phyloP scores from a whole-genome alignment of 53 echinoderm and acorn worm species.

The Patiria pectinifera region DNA sequence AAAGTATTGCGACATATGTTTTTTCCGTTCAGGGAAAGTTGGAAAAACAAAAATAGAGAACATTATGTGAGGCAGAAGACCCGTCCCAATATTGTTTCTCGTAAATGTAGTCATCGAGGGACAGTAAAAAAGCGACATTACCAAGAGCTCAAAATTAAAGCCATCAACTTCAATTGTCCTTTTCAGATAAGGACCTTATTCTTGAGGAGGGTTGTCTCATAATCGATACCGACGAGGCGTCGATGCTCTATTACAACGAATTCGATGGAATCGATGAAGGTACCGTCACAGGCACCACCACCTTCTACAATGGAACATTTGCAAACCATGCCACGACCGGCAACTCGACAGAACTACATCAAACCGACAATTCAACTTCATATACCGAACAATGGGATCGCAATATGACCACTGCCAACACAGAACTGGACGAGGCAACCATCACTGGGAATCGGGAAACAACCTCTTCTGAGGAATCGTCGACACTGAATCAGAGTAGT shows the following conservation, averaged over 20 bases:
- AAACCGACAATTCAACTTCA: neutral
- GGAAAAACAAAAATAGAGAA: too few species aligned
- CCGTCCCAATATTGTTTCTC: too few species aligned
- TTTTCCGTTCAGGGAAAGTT: too few species aligned
- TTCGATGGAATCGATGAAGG: neutral
- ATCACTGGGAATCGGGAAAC: neutral
- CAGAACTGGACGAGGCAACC: neutral
- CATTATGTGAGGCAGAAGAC: too few species aligned
- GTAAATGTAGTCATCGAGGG: too few species aligned
- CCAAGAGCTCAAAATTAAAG: too few species aligned
- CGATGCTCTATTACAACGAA: neutral
- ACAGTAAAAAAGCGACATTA: too few species aligned
- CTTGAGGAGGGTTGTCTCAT: conserved; percentile 29
- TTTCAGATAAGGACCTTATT: conserved; percentile 52
- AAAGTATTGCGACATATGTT: too few species aligned
- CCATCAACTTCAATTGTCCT: too few species aligned
- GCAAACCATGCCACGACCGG: neutral
- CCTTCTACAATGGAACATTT: neutral
- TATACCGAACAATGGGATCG: neutral
- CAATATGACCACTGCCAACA: neutral
- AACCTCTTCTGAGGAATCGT: neutral
- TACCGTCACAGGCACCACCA: neutral
- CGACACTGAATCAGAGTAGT: neutral
- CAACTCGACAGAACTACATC: neutral
- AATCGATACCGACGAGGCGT: conserved; percentile 56